Conservation (phyloP, 2,113 vertebrate genomes). For the Abramis brama region DNA sequence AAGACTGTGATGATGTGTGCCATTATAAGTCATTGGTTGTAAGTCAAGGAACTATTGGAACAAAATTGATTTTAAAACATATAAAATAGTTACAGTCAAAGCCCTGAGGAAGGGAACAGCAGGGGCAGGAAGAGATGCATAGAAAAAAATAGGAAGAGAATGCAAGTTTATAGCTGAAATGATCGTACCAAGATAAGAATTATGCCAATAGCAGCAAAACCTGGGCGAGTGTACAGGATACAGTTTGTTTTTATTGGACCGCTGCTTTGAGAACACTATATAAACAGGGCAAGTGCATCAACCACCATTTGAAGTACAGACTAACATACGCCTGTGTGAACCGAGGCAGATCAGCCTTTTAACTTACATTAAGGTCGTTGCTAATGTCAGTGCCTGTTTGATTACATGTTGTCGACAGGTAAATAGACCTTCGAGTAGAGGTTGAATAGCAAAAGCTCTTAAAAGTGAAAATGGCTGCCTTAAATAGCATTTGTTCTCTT, state of each 20-base stretch:
- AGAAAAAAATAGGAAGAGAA: slow-evolving; percentile 27
- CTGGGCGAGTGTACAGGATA: slow-evolving; percentile 4
- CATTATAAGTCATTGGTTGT: neutral
- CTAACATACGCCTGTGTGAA: neutral
- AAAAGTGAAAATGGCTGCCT: slow-evolving; percentile 28
- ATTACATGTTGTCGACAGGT: slow-evolving; percentile 35
- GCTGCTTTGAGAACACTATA: slow-evolving; percentile 2
- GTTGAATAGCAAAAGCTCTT: slow-evolving; percentile 30
- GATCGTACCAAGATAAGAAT: slow-evolving; percentile 35
- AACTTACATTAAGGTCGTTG: slow-evolving; percentile 24
- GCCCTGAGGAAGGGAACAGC: slow-evolving; percentile 33
- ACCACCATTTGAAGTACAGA: slow-evolving; percentile 17
- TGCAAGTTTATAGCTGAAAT: slow-evolving; percentile 16
- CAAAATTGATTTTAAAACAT: neutral
- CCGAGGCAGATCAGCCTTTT: slow-evolving; percentile 11
- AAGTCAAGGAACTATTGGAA: neutral
- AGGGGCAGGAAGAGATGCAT: slow-evolving; percentile 8
- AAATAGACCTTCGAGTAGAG: slow-evolving; percentile 13
- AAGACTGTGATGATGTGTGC: neutral
- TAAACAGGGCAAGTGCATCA: slow-evolving; percentile 25
- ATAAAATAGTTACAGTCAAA: slow-evolving; percentile 1
- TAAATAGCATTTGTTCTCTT: slow-evolving; percentile 12
- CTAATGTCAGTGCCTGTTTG: slow-evolving; percentile 36
- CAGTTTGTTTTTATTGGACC: slow-evolving; percentile 41
- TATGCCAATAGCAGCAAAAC: slow-evolving; percentile 30